Evolutionary conservation across 2,797 vertebrate genomes (phyloP).

Genomic region (Muscicapa striata): DNA sequence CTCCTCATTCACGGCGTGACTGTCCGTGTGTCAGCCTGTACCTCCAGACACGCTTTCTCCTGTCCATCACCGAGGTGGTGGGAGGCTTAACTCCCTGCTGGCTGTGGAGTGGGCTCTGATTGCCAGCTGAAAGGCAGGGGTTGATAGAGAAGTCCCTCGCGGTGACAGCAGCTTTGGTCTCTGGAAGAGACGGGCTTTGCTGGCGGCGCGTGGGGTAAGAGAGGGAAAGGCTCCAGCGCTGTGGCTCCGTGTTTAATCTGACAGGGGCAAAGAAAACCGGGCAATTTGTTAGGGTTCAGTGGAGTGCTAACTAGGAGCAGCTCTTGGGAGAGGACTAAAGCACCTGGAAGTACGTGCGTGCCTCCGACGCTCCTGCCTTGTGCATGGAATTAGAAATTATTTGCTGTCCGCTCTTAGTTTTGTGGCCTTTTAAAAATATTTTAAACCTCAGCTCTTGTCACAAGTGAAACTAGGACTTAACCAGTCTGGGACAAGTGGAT

Average conservation of each 20-base stretch:
- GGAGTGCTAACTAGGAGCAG: slow-evolving; percentile 49
- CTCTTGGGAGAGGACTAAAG: background rate
- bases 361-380: background rate
- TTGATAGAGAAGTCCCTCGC: slow-evolving; percentile 54
- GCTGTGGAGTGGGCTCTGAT: background rate
- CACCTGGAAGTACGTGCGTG: background rate
- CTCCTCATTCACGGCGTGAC: background rate
- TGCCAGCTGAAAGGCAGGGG: slow-evolving; percentile 56
- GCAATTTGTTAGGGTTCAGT: slow-evolving; percentile 58
- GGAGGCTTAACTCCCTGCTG: slow-evolving; percentile 30
- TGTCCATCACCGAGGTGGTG: background rate
- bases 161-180: slow-evolving; percentile 63
- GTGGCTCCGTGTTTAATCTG: slow-evolving; percentile 43
- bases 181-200: slow-evolving; percentile 31
- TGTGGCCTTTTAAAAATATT: background rate
- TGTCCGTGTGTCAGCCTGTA: background rate
- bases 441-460: background rate
- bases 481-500: background rate
- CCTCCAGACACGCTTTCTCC: background rate
- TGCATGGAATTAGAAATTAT: background rate
- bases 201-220: background rate
- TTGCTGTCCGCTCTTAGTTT: background rate
- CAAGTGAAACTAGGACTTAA: background rate
- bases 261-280: background rate
- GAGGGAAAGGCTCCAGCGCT: slow-evolving; percentile 6